Evolutionary conservation across 1,140 invertebrate species (phyloP).

Genomic region (Plodia interpunctella): DNA sequence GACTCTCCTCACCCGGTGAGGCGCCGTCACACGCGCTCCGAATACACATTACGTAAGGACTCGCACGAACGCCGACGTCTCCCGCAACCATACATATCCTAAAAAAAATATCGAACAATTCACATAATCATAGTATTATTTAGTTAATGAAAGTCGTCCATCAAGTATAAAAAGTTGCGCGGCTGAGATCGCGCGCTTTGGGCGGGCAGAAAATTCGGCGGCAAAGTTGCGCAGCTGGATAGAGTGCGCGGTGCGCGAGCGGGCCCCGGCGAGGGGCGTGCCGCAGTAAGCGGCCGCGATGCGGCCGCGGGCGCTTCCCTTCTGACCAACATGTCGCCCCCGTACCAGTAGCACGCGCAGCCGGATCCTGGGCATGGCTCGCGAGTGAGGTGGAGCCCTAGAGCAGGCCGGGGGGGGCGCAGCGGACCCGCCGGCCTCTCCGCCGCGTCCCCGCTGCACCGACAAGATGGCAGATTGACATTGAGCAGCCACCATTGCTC

Average conservation of each 20-base stretch:
- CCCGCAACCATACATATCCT: slow-evolving; percentile 37
- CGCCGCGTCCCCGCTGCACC: slow-evolving; percentile 47
- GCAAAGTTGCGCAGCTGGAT: slow-evolving; percentile 34
- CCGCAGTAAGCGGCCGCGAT: slow-evolving; percentile 47
- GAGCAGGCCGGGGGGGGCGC: slow-evolving; percentile 57
- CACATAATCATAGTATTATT: slow-evolving; percentile 23
- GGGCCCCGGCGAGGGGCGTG: slow-evolving; percentile 40
- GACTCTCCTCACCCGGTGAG: slow-evolving; percentile 57
- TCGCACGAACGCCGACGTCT: slow-evolving; percentile 21
- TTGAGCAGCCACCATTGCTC: slow-evolving; percentile 90
- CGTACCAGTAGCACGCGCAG: slow-evolving; percentile 8
- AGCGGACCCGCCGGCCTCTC: slow-evolving; percentile 56
- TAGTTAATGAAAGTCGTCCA: slow-evolving; percentile 20
- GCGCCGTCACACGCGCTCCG: slow-evolving; percentile 51
- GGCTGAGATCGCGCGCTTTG: slow-evolving; percentile 29
- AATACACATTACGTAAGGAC: slow-evolving; percentile 57
- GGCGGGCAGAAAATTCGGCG: slow-evolving; percentile 26
- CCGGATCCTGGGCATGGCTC: slow-evolving; percentile 44
- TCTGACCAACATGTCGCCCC: slow-evolving; percentile 18
- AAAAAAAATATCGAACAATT: slow-evolving; percentile 26
- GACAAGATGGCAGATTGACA: slow-evolving; percentile 67
- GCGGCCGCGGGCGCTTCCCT: slow-evolving; percentile 34
- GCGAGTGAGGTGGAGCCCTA: slow-evolving; percentile 59
- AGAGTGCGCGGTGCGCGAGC: slow-evolving; percentile 36
- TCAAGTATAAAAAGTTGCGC: slow-evolving; percentile 19